Evolutionary conservation across 1,140 invertebrate species (phyloP), one percentile per base, ranked within the genome.

Genomic region (Phocides pigmalion): DNA sequence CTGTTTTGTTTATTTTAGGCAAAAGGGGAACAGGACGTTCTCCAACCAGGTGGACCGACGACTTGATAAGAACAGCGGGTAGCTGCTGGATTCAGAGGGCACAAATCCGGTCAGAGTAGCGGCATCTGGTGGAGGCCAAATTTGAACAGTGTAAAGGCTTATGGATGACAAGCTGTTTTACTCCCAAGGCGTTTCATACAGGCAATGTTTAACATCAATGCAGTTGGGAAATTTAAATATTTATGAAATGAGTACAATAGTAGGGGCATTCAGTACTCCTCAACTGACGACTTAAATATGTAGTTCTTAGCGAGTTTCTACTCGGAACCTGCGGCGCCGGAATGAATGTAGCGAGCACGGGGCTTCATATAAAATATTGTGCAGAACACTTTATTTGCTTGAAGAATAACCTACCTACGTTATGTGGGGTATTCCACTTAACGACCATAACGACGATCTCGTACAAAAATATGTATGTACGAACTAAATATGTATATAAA

Each of bases 221-320:
- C 22, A 6, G 6, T 2, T 22, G 6, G 6, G 6, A 22, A 22
- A 22, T 22, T 6, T 3, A 11, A 35, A 11, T 35, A 0, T 35
- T 35, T n/a, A 35, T 35, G 3, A 6, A 35, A n/a, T 35, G 4
- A 1, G 8, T n/a, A 11, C 32, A 46, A 20, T 37, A 41, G 49
- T 53, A 64, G 39, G 59, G 37, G 19, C 20, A 25, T n/a, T 51
- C 15, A 25, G 2, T 6, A 62, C 8, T 37, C 12, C 19, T 46
- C 59, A 49, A 37, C 35, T 46, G 32, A 37, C 51, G 32, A 56
- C 39, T 68, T 63, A 56, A 51, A 64, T 64, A 68, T 63, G 42
- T 19, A 62, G 65, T 67, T 62, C 46, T 53, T 47, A 51, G 32
- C 16, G 64, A 68, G 54, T 46, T 64, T 64, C 53, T 50, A 14